Evolutionary conservation across 2,888 invertebrate genomes (phyloP).

Genomic region (Leptinotarsa haldemani): DNA sequence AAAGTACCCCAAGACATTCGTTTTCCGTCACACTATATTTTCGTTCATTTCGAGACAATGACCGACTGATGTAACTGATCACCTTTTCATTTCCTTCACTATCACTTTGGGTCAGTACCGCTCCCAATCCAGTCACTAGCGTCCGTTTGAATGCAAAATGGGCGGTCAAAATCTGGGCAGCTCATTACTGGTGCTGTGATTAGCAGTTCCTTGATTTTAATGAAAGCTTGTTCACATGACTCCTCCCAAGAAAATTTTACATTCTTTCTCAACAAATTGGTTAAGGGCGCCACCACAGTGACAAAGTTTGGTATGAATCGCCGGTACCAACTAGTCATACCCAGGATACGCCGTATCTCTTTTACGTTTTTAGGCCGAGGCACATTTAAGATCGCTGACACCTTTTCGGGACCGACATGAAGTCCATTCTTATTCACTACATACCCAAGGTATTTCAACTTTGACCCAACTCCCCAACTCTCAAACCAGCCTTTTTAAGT

Average conservation of each 20-base stretch:
- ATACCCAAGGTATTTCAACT: constrained; percentile 46
- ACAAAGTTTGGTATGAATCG: constrained; percentile 26
- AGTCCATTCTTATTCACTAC: constrained; percentile 39
- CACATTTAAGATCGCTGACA: constrained; percentile 33
- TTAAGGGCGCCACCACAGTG: constrained; percentile 14
- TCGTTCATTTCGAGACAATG: constrained; percentile 25
- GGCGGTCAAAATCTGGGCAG: constrained; percentile 28
- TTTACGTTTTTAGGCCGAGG: constrained; percentile 16
- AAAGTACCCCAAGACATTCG: constrained; percentile 37
- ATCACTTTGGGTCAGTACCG: constrained; percentile 32
- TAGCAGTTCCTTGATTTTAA: constrained; percentile 2
- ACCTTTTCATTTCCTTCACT: constrained; percentile 25
- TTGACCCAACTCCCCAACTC: constrained; percentile 37
- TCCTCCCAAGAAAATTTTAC: constrained; percentile 1
- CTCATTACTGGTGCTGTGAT: constrained; percentile 20
- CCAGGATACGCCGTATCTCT: constrained; percentile 15
- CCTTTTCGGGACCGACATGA: constrained; percentile 42
- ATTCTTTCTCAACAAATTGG: background rate
- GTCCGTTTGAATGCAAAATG: constrained; percentile 33
- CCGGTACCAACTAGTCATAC: constrained; percentile 13
- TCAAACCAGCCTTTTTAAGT: constrained; percentile 45
- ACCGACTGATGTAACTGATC: constrained; percentile 23
- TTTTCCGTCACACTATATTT: constrained; percentile 35
- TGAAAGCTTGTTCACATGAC: background rate
- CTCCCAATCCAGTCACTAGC: constrained; percentile 32